Evolutionary conservation across 92 coral and sea anemone species (phyloP).

Genomic region (Micromussa lordhowensis): DNA sequence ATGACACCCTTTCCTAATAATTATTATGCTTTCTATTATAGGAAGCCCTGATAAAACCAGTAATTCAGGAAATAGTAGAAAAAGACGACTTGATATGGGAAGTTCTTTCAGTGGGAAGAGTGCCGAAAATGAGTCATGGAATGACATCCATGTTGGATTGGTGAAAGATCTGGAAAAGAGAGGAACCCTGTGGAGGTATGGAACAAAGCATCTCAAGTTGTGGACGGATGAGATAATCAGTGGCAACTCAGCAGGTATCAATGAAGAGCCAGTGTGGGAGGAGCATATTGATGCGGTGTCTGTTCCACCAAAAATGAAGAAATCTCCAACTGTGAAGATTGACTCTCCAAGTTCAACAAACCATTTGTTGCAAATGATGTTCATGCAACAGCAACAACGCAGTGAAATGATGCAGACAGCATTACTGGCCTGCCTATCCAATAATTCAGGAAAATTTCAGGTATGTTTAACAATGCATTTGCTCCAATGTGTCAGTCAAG

Average conservation of each 20-base stretch:
- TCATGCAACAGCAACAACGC: slow-evolving; percentile 18
- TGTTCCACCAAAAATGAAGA: slow-evolving; percentile 30
- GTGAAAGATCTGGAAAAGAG: slow-evolving; percentile 62
- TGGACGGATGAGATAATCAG: slow-evolving; percentile 54
- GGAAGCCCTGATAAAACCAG: too few relatives aligned
- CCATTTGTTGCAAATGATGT: slow-evolving; percentile 4
- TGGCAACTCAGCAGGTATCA: slow-evolving; percentile 42
- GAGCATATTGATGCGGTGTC: slow-evolving; percentile 20
- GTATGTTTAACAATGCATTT: too few relatives aligned
- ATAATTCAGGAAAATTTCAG: too few relatives aligned
- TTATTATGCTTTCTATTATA: too few relatives aligned
- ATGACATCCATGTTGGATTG: slow-evolving; percentile 45
- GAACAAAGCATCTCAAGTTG: slow-evolving; percentile 51
- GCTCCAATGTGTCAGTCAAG: too few relatives aligned
- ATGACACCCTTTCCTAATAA: too few relatives aligned
- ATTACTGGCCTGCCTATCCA: too few relatives aligned
- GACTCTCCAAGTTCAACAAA: too few relatives aligned
- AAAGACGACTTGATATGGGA: too few relatives aligned
- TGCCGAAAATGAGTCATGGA: slow-evolving; percentile 47
- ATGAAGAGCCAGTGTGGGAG: slow-evolving; percentile 58
- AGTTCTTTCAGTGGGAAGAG: too few relatives aligned
- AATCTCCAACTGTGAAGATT: slow-evolving; percentile 9
- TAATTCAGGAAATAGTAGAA: too few relatives aligned
- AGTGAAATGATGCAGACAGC: neutral
- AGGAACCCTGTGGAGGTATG: slow-evolving; percentile 52